Percentiles rank a stretch among this genome's conserved stretches.
These are phyloP conservation scores for Zapus hudsonius DNA, from an alignment of 2,113 vertebrate species.

Conservation along the genomic window DNA sequence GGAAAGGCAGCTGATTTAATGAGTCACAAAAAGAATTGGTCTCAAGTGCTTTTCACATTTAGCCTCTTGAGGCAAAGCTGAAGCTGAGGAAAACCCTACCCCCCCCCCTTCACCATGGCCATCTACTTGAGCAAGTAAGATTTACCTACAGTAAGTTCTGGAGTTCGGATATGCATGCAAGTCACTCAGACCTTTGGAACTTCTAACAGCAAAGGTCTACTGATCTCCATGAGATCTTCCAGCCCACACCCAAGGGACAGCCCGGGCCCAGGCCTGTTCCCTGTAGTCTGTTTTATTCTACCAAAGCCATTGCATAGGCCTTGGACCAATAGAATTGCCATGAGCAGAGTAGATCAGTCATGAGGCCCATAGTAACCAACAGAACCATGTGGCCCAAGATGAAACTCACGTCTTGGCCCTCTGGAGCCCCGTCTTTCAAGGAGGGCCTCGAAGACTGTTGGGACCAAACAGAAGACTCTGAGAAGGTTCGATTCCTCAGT, in stretches of 20 bases:
- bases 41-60: neutral
- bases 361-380: accelerated
- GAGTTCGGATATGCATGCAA: neutral
- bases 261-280: neutral
- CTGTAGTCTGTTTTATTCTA: neutral
- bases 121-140: neutral
- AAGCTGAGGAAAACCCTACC: no score
- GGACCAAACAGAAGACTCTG: slow-evolving; percentile 90
- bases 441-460: slow-evolving; percentile 90
- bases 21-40: neutral
- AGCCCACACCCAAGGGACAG: neutral
- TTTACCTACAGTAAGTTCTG: neutral
- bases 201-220: accelerated
- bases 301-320: neutral
- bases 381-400: accelerated
- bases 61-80: neutral
- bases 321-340: neutral
- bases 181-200: neutral
- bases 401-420: slow-evolving; percentile 87
- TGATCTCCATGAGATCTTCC: neutral
- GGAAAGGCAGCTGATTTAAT: neutral
- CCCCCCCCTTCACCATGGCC: no score
- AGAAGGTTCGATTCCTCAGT: slow-evolving; percentile 89
- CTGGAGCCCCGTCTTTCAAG: slow-evolving; percentile 86
- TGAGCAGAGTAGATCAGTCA: neutral